These are phyloP conservation scores for Wasmannia auropunctata DNA, from an alignment of 1,140 invertebrate species.

Conservation along the genomic window DNA sequence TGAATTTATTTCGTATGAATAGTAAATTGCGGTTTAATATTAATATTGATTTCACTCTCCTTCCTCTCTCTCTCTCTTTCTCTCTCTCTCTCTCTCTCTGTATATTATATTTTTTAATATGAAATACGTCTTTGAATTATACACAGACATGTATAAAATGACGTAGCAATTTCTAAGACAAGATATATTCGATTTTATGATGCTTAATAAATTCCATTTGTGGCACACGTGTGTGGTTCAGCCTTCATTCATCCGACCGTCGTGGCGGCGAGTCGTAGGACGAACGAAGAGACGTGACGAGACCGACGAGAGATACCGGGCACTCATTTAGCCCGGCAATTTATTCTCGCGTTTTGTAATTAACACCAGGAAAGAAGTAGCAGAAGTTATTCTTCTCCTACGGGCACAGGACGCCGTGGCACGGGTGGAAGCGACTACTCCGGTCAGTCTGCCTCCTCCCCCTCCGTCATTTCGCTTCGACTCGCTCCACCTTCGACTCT, in stretches of 20 bases:
- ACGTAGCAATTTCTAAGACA: background rate
- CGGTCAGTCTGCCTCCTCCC: slow-evolving; percentile 51
- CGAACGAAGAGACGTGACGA: slow-evolving; percentile 61
- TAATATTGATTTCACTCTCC: background rate
- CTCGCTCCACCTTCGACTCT: slow-evolving; percentile 61
- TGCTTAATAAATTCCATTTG: slow-evolving; percentile 66
- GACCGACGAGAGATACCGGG: slow-evolving; percentile 42
- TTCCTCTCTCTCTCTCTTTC: background rate
- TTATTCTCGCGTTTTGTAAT: slow-evolving; percentile 84
- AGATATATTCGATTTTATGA: slow-evolving; percentile 47
- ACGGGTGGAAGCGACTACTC: slow-evolving; percentile 61
- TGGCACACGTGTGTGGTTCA: slow-evolving; percentile 9
- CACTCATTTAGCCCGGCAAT: slow-evolving; percentile 80
- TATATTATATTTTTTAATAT: background rate
- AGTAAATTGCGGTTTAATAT: background rate
- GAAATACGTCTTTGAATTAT: background rate
- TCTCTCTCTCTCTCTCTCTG: background rate
- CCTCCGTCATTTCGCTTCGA: slow-evolving; percentile 43
- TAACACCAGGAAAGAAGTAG: slow-evolving; percentile 81
- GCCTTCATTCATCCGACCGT: slow-evolving; percentile 68
- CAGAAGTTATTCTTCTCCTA: slow-evolving; percentile 66
- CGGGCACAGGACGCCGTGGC: slow-evolving; percentile 56
- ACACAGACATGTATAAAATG: background rate
- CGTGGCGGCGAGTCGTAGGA: slow-evolving; percentile 8
- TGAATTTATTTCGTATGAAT: background rate